Evolutionary conservation across 1,140 invertebrate species (phyloP), one percentile per base, ranked within the genome.

Genomic region (Sesamia nonagrioides): DNA sequence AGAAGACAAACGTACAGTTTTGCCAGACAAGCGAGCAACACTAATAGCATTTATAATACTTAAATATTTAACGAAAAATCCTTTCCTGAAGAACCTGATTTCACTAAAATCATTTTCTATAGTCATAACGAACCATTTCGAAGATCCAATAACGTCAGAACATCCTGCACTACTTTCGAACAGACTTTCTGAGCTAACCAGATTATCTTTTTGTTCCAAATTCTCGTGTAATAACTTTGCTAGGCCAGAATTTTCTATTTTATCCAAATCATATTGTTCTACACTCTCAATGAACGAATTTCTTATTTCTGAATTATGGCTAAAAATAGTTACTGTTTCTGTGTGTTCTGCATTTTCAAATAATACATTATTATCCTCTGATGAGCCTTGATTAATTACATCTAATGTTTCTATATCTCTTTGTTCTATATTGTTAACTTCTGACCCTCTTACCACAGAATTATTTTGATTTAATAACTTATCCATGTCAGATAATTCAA

Each of bases 51-150:
- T 89, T 35, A 93, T 81, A 77, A 95, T 88, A 75, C 88, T 93
- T 18, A 89, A 86, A 83, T 91, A 87, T 80, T 89, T 93, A 1
- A 95, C 92, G 84, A 93, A 95, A 80, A 95, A 94, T 7, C 92
- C 92, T 85, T 84, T 91, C 42, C 87, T 89, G 58, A 85, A 86
- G 82, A 94, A 93, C 68, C 89, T 88, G 48, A 95, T 89, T 85
- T 95, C 92, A 27, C 52, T 88, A 81, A 94, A 93, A 87, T 94
- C 92, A 74, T 95, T 89, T 89, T 93, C 92, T 42, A 95, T 56
- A 6, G 83, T 93, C 91, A 95, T 92, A 11, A 94, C 78, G 84
- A 94, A 95, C 93, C 93, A 95, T 84, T 91, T 94, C 37, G 92
- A 92, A 35, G 82, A 56, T 18, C 87, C 84, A 27, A 50, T 33